phyloP scores from a whole-genome alignment of 2,113 vertebrate species.

The Pitta sordida region DNA sequence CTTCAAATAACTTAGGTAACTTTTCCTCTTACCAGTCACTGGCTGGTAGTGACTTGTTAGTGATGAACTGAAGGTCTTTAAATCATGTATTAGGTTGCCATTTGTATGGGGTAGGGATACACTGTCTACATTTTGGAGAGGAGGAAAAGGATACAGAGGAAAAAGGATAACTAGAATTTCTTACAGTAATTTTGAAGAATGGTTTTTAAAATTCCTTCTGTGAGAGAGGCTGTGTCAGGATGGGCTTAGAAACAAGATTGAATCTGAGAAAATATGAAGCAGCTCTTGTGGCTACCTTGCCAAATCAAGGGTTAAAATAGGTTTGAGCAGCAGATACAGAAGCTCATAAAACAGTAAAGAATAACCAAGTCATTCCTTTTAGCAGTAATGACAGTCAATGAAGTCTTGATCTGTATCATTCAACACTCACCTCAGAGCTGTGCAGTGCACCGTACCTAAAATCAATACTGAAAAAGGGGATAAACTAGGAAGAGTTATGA shows the following conservation, averaged over 20 bases:
- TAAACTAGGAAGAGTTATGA: background rate
- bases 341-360: background rate
- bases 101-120: accelerated
- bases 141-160: too few species aligned
- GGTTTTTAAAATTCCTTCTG: background rate
- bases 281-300: background rate
- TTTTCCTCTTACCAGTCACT: background rate
- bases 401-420: background rate
- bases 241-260: background rate
- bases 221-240: background rate
- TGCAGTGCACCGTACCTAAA: background rate
- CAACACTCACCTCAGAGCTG: background rate
- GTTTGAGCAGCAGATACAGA: background rate
- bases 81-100: background rate
- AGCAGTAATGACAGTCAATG: background rate
- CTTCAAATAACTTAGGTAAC: background rate
- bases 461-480: background rate
- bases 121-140: background rate
- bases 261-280: background rate
- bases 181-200: background rate
- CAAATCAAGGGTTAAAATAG: background rate
- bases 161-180: background rate
- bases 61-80: background rate
- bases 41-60: background rate
- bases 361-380: background rate